A percentile compares a stretch with the other conserved stretches of the same genome.
These are phyloP conservation scores for Colinus virginianus DNA, from an alignment of 2,113 vertebrate genomes.

Conservation along the genomic window DNA sequence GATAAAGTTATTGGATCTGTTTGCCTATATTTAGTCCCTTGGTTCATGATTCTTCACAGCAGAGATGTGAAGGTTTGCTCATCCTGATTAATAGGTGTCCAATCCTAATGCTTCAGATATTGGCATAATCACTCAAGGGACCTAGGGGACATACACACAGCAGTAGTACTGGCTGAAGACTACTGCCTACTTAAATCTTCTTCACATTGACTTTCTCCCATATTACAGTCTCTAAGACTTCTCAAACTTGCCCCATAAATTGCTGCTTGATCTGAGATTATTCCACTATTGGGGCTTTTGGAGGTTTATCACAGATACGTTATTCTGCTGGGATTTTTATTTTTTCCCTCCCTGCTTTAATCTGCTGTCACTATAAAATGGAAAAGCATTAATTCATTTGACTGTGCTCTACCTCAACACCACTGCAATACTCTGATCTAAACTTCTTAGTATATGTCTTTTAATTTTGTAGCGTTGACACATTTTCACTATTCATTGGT, in stretches of 20 bases:
- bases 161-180: constrained; percentile 1
- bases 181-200: constrained; percentile 6
- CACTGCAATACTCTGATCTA: neutral
- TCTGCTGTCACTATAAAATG: constrained; percentile 19
- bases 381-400: constrained; percentile 27
- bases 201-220: neutral
- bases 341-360: constrained; percentile 17
- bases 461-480: constrained; percentile 21
- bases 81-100: constrained; percentile 57
- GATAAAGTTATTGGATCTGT: constrained; percentile 63
- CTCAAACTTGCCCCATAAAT: constrained; percentile 49
- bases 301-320: constrained; percentile 14
- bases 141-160: neutral
- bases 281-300: neutral
- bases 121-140: constrained; percentile 32
- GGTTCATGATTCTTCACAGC: constrained; percentile 43
- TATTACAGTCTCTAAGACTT: neutral
- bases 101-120: constrained; percentile 23
- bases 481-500: constrained; percentile 5
- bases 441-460: constrained; percentile 2
- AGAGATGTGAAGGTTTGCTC: constrained; percentile 59
- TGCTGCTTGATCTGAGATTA: constrained; percentile 45
- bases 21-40: constrained; percentile 52
- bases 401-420: neutral
- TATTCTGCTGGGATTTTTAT: constrained; percentile 3